Percentiles rank a stretch among this genome's conserved stretches.
Evolutionary conservation across 2,113 vertebrate genomes (phyloP).

Genomic region (Rhadina sibilatrix): DNA sequence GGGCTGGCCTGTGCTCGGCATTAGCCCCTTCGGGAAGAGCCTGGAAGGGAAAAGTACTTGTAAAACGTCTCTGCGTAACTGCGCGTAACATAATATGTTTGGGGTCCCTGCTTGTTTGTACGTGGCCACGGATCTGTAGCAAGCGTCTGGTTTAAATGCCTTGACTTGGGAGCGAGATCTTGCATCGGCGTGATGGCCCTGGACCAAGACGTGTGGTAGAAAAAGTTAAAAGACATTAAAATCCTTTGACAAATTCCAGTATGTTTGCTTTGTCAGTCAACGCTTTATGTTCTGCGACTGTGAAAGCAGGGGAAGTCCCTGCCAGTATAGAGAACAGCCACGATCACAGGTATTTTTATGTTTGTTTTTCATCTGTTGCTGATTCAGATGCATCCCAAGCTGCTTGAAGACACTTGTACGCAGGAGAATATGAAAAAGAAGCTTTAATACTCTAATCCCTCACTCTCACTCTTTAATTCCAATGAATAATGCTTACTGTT

Average conservation of each 20-base stretch:
- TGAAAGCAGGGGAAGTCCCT: background rate
- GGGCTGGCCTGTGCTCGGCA: background rate
- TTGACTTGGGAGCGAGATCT: background rate
- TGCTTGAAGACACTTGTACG: background rate
- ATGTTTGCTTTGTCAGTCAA: background rate
- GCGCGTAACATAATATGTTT: accelerated
- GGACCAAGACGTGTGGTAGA: background rate
- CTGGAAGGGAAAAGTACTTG: background rate
- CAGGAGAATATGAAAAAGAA: background rate
- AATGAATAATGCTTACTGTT: background rate
- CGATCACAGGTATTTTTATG: accelerated
- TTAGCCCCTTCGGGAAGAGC: accelerated
- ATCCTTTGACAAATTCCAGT: background rate
- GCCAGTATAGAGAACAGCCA: accelerated
- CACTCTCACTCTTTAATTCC: background rate
- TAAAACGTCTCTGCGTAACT: accelerated
- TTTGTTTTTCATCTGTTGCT: background rate
- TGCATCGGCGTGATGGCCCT: accelerated
- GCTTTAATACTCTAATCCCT: background rate
- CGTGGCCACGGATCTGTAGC: background rate
- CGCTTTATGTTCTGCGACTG: accelerated
- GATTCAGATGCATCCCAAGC: background rate
- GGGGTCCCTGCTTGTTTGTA: too few relatives aligned
- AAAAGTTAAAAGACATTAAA: background rate
- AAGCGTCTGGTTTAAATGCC: too few relatives aligned